Base-by-base conservation (phyloP, 2,113 vertebrate genomes). In the Microtus ochrogaster region DNA sequence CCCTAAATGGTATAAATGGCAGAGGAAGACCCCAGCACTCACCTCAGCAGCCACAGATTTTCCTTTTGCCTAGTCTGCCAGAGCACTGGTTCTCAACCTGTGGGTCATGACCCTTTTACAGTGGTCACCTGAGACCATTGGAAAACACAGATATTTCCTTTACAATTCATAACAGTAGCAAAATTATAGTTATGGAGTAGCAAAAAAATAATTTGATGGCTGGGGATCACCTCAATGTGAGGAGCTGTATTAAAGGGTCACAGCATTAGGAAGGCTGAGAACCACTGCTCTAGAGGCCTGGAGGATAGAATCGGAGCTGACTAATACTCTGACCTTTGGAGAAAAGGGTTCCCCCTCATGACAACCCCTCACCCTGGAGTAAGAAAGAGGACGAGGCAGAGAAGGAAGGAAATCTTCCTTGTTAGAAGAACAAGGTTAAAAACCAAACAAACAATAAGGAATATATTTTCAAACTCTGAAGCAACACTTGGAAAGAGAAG, bases 401-500 rank as follows among this genome's bases (percentile, higher is more conserved):
- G 70, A 66, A 78, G 90, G 49, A 84, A 74, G 86, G 41, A 12
- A 63, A 17, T 81, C 83, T 4, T 3, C 16, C 55, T 82, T 55
- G 68, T 79, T 66, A 85, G 7, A 85, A 36, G 41, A 96, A 39
- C 26, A 58, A 78, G 39, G 65, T 91, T 95, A 92, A 95, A 72
- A 88, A 84, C n/a, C 16, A 44, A 82, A 77, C n/a, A 76, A 92
- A 61, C 33, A 86, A 79, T 63, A 33, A 44, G 78, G 16, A 58
- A 81, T 63, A 78, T 0, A 30, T 30, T 88, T n/a, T 86, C 90
- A 89, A 95, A 63, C 81, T 89, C 30, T 65, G 90, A 96, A 91
- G 81, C 73, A 84, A 94, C 47, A 91, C 61, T 28, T 94, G 66
- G 33, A 96, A 96, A 95, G 63, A 96, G 33, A 91, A 84, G 91